Evolutionary conservation across 2,797 vertebrate species (phyloP), one percentile per base, ranked within the genome.

Genomic region (Harpagifer antarcticus): DNA sequence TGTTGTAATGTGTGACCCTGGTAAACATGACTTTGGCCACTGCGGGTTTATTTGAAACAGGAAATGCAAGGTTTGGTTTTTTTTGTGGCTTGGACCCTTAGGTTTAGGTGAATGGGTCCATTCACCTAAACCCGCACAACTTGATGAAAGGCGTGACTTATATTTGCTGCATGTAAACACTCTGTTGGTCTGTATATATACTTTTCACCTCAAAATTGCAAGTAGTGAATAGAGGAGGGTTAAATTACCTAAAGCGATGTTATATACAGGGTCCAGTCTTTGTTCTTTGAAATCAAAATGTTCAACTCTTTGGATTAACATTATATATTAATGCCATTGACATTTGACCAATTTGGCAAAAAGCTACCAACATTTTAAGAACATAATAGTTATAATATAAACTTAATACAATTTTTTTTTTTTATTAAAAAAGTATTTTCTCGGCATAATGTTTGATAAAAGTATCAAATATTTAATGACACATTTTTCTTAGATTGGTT

Each of bases 1-100:
- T 86, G 83, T 81, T 91, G 81, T 90, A 74, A 72, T 93, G 89
- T 92, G 84, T 91, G 91, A 94, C 92, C 88, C 93, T 92, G 93
- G 94, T 86, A 92, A 91, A 94, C 89, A 91, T 86, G 91, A 71
- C 82, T 90, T 86, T 91, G 92, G 89, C 92, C 92, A 90, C 91
- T 83, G 78, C 5, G 90, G 90, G 33, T 79, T 89, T 90, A 83
- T 91, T 91, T 43, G 92, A 93, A 94, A 89, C 45, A 59, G 72
- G 65, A 62, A 72, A 68, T 89, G 90, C 88, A 59, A 83, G 86
- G 81, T 84, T 37, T 65, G 47, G 87, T 88, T 66, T 62, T 77
- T 40, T 53, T 42, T 55, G 45, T 27, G 68, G 68, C 64, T 74
- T 12, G 33, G 45, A 88, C 88, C 89, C 77, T 37, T 37, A 37